Conservation (phyloP, 30 jellyfish, hydroid and myxozoan genomes). For the Cassiopea andromeda region DNA sequence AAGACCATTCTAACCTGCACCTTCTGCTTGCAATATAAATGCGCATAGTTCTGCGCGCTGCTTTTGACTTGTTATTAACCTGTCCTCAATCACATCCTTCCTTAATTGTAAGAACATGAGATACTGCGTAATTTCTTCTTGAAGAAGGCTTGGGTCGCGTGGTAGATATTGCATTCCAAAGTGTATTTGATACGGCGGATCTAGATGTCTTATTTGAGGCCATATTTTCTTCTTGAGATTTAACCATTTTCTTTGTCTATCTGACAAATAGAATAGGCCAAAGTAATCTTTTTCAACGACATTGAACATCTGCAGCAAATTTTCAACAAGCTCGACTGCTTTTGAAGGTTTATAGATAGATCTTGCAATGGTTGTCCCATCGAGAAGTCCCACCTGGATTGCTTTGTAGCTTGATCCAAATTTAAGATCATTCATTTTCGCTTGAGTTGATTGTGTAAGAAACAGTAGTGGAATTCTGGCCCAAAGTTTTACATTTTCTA, state of each 20-base stretch:
- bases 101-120: constrained; percentile 85
- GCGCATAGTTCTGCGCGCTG: constrained; percentile 89
- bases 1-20: constrained; percentile 58
- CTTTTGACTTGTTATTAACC: constrained; percentile 65
- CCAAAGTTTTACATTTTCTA: too few species aligned
- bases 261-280: constrained; percentile 78
- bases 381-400: constrained; percentile 82
- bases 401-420: constrained; percentile 79
- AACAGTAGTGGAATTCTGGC: too few species aligned
- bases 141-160: constrained; percentile 68
- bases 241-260: constrained; percentile 82
- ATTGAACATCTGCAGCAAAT: constrained; percentile 78
- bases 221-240: constrained; percentile 67
- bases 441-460: background rate
- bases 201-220: constrained; percentile 89
- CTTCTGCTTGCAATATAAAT: constrained; percentile 88
- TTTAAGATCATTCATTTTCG: constrained; percentile 17
- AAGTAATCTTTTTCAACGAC: constrained; percentile 92
- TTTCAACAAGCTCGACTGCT: constrained; percentile 78
- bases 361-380: constrained; percentile 81
- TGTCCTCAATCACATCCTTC: constrained; percentile 81
- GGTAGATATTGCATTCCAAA: constrained; percentile 94
- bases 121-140: constrained; percentile 89
- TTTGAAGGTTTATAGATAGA: constrained; percentile 78
- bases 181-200: constrained; percentile 85